phyloP scores from a whole-genome alignment of 2,888 invertebrate genomes.

The Salpingus planirostris region DNA sequence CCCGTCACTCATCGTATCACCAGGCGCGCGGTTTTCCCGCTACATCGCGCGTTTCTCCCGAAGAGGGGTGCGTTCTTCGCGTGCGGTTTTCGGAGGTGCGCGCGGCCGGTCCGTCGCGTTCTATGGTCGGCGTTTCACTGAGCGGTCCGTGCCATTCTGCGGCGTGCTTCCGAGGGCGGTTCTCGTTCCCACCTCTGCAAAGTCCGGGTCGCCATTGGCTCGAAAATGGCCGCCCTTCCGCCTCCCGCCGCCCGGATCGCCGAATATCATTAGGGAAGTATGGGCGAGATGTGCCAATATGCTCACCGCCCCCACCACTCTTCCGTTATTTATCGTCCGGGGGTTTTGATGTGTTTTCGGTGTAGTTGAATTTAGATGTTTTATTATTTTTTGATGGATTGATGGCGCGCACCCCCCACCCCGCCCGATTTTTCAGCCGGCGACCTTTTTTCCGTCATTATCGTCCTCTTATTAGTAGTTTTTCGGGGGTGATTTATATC shows the following conservation, averaged over 20 bases:
- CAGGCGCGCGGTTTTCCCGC: too few relatives aligned
- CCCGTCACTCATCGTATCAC: constrained; percentile 8
- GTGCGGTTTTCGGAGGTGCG: too few relatives aligned
- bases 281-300: constrained; percentile 37
- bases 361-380: constrained; percentile 35
- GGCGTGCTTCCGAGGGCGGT: too few relatives aligned
- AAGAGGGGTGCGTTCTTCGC: too few relatives aligned
- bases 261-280: constrained; percentile 38
- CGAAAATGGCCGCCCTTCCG: constrained; percentile 22
- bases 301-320: too few relatives aligned
- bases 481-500: too few relatives aligned
- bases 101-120: too few relatives aligned
- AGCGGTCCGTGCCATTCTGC: too few relatives aligned
- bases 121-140: too few relatives aligned
- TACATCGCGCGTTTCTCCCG: too few relatives aligned
- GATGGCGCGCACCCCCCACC: constrained; percentile 23
- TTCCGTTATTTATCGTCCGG: constrained; percentile 38
- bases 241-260: constrained; percentile 22
- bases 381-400: constrained; percentile 39
- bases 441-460: constrained; percentile 4
- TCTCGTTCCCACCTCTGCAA: background rate
- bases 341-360: constrained; percentile 33
- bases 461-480: too few relatives aligned
- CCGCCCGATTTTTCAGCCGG: too few relatives aligned
- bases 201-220: constrained; percentile 25